Percentiles rank a stretch among this genome's conserved stretches.
These are phyloP conservation scores for Cyphomyrus discorhynchus DNA, from an alignment of 2,113 vertebrate genomes.

Conservation along the genomic window DNA sequence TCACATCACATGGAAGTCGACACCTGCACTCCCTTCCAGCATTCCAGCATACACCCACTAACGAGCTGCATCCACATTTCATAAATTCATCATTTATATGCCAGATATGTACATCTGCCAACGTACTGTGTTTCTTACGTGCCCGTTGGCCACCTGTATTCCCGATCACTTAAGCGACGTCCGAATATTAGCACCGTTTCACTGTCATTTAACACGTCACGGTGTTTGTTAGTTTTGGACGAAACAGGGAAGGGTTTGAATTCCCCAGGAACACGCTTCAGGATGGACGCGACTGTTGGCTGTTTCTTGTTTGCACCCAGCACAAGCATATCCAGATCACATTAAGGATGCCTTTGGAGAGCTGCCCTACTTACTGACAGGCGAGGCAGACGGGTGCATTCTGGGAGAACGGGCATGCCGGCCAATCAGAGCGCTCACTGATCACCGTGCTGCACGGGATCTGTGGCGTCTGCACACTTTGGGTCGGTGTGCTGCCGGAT, in stretches of 20 bases:
- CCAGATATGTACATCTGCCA: background rate
- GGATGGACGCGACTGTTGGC: background rate
- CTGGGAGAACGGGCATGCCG: background rate
- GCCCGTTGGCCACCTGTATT: background rate
- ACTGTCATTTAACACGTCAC: background rate
- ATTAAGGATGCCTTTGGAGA: conserved; percentile 32
- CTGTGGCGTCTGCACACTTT: conserved; percentile 18
- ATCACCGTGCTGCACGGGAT: background rate
- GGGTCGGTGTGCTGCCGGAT: conserved; percentile 34
- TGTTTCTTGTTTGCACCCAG: conserved; percentile 9
- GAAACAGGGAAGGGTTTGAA: background rate
- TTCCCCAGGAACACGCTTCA: background rate
- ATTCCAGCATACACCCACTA: background rate
- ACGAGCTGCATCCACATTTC: background rate
- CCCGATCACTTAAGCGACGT: background rate
- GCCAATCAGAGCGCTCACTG: conserved; percentile 14
- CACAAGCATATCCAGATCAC: conserved; percentile 27
- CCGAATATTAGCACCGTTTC: background rate
- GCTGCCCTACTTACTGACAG: conserved; percentile 34
- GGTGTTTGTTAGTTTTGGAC: background rate
- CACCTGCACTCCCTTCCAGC: background rate
- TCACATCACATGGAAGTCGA: background rate
- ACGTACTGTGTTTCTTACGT: background rate
- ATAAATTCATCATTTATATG: background rate
- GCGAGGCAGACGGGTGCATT: conserved; percentile 21